phyloP scores from a whole-genome alignment of 2,888 invertebrate species.

The Ophion ventricosus region DNA sequence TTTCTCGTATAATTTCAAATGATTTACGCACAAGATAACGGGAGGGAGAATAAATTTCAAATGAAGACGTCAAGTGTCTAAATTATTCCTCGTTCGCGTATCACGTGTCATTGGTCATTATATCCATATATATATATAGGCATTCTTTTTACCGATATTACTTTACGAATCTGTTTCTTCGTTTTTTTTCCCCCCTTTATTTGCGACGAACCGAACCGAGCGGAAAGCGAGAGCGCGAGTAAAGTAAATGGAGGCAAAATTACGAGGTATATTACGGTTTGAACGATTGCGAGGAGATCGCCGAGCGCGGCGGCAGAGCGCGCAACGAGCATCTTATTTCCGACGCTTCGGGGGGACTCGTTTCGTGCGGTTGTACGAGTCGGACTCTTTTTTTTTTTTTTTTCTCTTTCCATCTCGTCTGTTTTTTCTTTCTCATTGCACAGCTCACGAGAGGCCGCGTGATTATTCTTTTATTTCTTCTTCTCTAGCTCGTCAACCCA shows the following conservation, averaged over 20 bases:
- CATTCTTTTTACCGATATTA: neutral
- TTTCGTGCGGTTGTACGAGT: neutral
- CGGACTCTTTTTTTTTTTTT: neutral
- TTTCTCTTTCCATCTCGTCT: no score
- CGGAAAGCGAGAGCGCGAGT: conserved; percentile 12
- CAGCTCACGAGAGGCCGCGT: conserved; percentile 4
- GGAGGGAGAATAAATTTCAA: neutral
- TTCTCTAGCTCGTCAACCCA: neutral
- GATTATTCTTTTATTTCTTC: neutral
- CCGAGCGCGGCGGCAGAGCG: no score
- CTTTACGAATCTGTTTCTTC: neutral
- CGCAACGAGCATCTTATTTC: conserved; percentile 9
- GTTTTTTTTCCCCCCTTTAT: neutral
- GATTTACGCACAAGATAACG: neutral
- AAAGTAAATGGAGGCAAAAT: conserved; percentile 42
- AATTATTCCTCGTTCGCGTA: conserved; percentile 1
- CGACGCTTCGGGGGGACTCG: neutral
- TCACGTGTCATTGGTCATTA: conserved; percentile 35
- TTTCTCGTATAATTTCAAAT: neutral
- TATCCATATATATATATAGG: neutral
- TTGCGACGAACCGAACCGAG: neutral
- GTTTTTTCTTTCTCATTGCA: neutral
- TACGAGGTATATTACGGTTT: conserved; percentile 25
- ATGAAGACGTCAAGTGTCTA: conserved; percentile 23
- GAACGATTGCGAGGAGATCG: conserved; percentile 10